Evolutionary conservation across 2,797 vertebrate species (phyloP).

Genomic region (Rhabdophis nuchalis): DNA sequence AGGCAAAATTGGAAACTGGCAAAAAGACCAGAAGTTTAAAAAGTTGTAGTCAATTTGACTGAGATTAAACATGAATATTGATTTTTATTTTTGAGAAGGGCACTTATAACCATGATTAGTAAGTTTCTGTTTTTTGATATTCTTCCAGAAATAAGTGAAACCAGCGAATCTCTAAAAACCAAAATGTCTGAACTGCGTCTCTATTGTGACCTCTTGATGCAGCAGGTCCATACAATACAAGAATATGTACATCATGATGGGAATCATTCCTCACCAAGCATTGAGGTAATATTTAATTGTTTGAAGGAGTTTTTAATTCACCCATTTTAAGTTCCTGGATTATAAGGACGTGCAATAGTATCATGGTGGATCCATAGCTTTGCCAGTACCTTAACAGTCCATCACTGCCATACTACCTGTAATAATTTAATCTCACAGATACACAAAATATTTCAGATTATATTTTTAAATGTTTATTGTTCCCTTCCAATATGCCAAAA

Average conservation of each 20-base stretch:
- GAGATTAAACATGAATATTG: neutral
- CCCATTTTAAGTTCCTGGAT: neutral
- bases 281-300: constrained; percentile 76
- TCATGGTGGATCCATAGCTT: neutral
- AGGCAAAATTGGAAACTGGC: neutral
- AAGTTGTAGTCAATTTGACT: neutral
- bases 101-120: neutral
- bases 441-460: neutral
- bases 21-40: neutral
- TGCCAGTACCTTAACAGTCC: neutral
- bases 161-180: constrained; percentile 92
- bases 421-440: constrained; percentile 9
- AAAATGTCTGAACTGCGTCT: constrained; percentile 98
- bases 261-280: constrained; percentile 70
- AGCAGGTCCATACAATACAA: constrained; percentile 96
- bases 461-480: neutral
- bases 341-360: neutral
- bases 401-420: neutral
- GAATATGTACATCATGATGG: constrained; percentile 81
- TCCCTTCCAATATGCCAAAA: neutral
- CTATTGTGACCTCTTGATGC: constrained; percentile 95
- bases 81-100: neutral
- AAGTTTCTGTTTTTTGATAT: constrained; percentile 15
- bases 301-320: neutral
- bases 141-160: constrained; percentile 82